Evolutionary conservation across 1,140 invertebrate genomes (phyloP), one percentile per base, ranked within the genome.

Genomic region (Polyergus mexicanus): DNA sequence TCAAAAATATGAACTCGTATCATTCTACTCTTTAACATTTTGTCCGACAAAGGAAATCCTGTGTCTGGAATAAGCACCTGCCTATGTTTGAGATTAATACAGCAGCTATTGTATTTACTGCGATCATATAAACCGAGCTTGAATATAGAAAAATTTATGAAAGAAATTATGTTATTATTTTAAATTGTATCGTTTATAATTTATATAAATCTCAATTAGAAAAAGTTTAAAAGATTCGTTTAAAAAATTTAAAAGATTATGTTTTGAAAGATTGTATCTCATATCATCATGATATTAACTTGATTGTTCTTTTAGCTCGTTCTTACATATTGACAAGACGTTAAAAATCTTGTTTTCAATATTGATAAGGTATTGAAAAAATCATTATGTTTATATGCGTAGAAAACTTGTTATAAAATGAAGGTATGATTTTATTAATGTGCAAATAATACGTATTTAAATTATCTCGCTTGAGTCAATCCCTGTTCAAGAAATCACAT

Each of bases 21-120:
- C 63, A 38, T 69, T 81, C 13, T 32, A 13, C 47, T 81, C 35
- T 56, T 41, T 56, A 56, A 10, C 32, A n/a, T 16, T 58, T 51
- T 56, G 16, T n/a, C 35, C 19, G 35, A 38, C 51, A 68, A 58
- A 81, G 68, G 16, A 35, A 60, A 47, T 63, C 41, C 25, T 77
- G 38, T 77, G 38, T 32, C 60, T 32, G 41, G 25, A 35, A 77
- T 66, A 77, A 65, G 22, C 32, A 81, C 77, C 66, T 81, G 77
- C 22, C 19, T 56, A 10, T 56, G 47, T 72, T 68, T 68, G 13
- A 11, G 25, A 58, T 38, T 56, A 44, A 47, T 0, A 51, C 19
- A 62, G 41, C 65, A 56, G 32, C n/a, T 44, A 60, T n/a, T n/a
- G n/a, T n/a, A n/a, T 78, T 44, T 13, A n/a, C 2, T 56, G 13